phyloP scores from a whole-genome alignment of 2,797 vertebrate species.

The Sebastes iracundus region DNA sequence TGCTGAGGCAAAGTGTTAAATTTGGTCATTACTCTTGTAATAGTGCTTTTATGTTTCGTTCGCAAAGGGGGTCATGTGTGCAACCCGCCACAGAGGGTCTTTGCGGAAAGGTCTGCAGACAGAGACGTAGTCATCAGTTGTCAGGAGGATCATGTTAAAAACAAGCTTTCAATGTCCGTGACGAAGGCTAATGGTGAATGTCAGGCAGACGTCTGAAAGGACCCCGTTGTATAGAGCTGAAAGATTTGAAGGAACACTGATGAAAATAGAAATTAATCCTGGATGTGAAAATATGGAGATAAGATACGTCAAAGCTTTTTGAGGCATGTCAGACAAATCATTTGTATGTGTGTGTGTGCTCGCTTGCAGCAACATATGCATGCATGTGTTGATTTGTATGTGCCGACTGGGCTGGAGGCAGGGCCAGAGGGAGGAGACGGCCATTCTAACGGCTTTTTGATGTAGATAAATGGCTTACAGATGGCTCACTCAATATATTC shows the following conservation, averaged over 20 bases:
- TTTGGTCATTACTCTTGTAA: constrained; percentile 94
- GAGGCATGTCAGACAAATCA: not conserved
- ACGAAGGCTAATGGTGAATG: constrained; percentile 39
- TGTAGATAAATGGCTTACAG: constrained; percentile 87
- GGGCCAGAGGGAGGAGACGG: constrained; percentile 57
- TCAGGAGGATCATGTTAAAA: constrained; percentile 84
- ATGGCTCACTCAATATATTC: constrained; percentile 86
- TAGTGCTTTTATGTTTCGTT: constrained; percentile 83
- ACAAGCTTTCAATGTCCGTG: constrained; percentile 78
- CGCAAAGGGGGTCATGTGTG: constrained; percentile 68
- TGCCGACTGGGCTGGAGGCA: constrained; percentile 52
- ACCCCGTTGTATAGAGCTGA: constrained; percentile 23
- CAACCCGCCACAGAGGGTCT: constrained; percentile 49
- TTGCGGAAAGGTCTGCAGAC: constrained; percentile 59
- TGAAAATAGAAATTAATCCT: not conserved
- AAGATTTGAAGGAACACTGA: not conserved
- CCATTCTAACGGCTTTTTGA: constrained; percentile 82
- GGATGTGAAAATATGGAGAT: not conserved
- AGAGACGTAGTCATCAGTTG: constrained; percentile 82
- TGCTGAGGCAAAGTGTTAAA: constrained; percentile 92
- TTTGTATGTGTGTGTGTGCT: not conserved
- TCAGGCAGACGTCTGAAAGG: constrained; percentile 10
- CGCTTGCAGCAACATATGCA: constrained; percentile 52
- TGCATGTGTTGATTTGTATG: constrained; percentile 64
- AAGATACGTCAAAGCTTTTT: constrained; percentile 11